Evolutionary conservation across 1,140 invertebrate species (phyloP), one percentile per base, ranked within the genome.

Genomic region (Magallana angulata): DNA sequence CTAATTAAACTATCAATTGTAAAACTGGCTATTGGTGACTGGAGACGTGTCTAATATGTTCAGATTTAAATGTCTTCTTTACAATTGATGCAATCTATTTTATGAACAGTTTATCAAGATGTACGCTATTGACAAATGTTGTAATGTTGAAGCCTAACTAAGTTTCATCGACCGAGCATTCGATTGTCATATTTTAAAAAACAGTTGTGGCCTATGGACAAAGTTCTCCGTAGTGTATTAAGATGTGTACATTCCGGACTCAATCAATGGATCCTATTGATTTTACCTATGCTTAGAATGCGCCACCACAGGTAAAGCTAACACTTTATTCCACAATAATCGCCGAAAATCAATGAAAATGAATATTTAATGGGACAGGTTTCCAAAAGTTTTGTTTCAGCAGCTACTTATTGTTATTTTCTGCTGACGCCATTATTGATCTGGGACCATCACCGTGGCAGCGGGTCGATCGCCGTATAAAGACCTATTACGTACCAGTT

Each of bases 401-500:
- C 68, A 76, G 68, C 68, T 76, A 76, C 81, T 57, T 82, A 57
- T 57, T 82, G 48, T 58, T 82, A 82, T 82, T 57, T 82, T 57
- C 48, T 82, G 81, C 81, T 82, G 81, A 82, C 81, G 81, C 57
- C 57, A 57, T 18, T 57, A 82, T 82, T 24, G 81, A 82, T 82
- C 48, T 30, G 12, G 81, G 81, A 82, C 81, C 81, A 82, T 82
- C 57, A 58, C 81, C 68, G 56, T 57, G 81, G 81, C 36, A 82
- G 56, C 81, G 81, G 81, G 57, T 82, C 81, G 81, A 82, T 82
- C 48, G 48, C 81, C 56, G 81, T 82, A 82, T 82, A 82, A 82
- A 82, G 57, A 57, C 57, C 81, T 18, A 58, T 58, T 58, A 82
- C 56, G 81, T 82, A 82, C 68, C 24, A 76, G 4, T 36, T 24